Evolutionary conservation across 2,113 vertebrate species (phyloP).

Genomic region (Motacilla alba): DNA sequence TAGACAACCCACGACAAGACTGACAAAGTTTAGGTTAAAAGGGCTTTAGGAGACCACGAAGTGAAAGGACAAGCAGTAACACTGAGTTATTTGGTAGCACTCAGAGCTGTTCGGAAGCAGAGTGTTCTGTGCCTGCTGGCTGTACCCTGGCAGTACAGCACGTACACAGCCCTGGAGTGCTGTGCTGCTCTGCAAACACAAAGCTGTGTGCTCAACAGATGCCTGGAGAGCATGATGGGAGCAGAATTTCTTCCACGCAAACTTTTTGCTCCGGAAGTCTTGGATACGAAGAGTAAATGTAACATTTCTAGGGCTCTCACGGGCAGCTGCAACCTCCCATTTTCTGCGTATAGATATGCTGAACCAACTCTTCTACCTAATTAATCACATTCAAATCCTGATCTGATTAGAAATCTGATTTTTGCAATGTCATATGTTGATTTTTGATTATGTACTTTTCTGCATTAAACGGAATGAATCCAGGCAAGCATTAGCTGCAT

Average conservation of each 20-base stretch:
- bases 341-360: not conserved
- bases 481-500: not conserved
- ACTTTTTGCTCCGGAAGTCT: not conserved
- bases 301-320: not conserved
- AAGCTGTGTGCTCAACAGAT: not conserved
- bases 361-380: not conserved
- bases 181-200: not conserved
- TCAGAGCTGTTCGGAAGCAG: not conserved
- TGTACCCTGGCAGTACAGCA: not conserved
- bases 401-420: not conserved
- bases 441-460: not conserved
- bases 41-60: not conserved
- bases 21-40: fast-evolving
- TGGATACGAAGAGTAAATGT: not conserved
- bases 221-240: not conserved
- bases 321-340: not conserved
- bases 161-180: not conserved
- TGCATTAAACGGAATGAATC: not conserved
- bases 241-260: not conserved
- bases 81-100: not conserved
- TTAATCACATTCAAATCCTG: not conserved
- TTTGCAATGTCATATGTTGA: not conserved
- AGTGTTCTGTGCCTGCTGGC: not conserved
- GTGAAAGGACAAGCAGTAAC: not conserved
- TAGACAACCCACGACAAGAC: not conserved